Conservation (phyloP, 2,797 vertebrate species). For the Acropternis orthonyx region DNA sequence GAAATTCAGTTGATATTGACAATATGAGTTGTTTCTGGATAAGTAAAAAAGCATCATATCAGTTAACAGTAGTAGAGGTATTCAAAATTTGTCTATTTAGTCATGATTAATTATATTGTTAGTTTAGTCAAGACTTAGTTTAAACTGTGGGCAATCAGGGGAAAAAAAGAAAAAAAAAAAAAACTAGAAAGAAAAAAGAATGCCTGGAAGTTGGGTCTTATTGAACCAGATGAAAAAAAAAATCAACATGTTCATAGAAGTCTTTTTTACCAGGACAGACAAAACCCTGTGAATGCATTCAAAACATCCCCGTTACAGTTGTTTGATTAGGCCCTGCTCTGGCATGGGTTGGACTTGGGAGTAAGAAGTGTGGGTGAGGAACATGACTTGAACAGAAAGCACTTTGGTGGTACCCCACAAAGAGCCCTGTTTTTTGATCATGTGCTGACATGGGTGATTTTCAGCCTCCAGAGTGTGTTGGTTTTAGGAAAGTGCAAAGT, state of each 20-base stretch:
- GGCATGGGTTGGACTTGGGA: not conserved
- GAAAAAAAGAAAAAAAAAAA: not conserved
- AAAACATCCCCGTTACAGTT: not conserved
- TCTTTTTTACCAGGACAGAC: not conserved
- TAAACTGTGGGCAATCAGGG: not conserved
- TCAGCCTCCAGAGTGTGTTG: not conserved
- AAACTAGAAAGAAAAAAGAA: too few relatives aligned
- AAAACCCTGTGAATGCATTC: fast-evolving
- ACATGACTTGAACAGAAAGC: not conserved
- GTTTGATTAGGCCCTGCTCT: not conserved
- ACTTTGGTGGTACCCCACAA: not conserved
- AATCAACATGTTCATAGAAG: not conserved
- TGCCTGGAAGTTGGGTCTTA: not conserved
- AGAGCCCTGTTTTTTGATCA: not conserved
- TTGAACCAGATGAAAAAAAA: not conserved
- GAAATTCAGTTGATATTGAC: not conserved
- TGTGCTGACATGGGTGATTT: not conserved
- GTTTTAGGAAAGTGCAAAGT: not conserved
- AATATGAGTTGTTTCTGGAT: not conserved
- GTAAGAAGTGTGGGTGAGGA: fast-evolving
- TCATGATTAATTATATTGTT: not conserved
- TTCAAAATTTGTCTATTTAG: not conserved
- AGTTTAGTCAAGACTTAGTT: not conserved
- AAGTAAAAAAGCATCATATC: not conserved
- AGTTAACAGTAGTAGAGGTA: not conserved